Percentiles rank a stretch among this genome's conserved stretches.
Evolutionary conservation across 2,113 vertebrate genomes (phyloP).

Genomic region (pig (Sus scrofa)): T2T-Sscrofa CM000817.6:161094501-161095000

Average conservation of each 20-base stretch:
- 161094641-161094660: too few relatives aligned
- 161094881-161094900: not conserved
- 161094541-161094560: conserved; percentile 1
- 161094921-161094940: not conserved
- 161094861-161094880: not conserved
- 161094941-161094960: not conserved
- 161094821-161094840: not conserved
- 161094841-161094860: not conserved
- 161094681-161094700: too few relatives aligned
- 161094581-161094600: too few relatives aligned
- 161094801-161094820: not conserved
- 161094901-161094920: not conserved
- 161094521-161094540: not conserved
- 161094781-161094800: too few relatives aligned
- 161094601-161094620: too few relatives aligned
- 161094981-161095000: not conserved
- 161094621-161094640: too few relatives aligned
- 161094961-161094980: not conserved
- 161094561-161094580: too few relatives aligned
- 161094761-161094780: too few relatives aligned
- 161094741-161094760: too few relatives aligned
- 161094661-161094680: too few relatives aligned
- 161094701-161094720: too few relatives aligned
- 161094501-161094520: not conserved
- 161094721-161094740: too few relatives aligned